phyloP scores from a whole-genome alignment of 2,797 vertebrate species.

The Galagoides demidoff region DNA sequence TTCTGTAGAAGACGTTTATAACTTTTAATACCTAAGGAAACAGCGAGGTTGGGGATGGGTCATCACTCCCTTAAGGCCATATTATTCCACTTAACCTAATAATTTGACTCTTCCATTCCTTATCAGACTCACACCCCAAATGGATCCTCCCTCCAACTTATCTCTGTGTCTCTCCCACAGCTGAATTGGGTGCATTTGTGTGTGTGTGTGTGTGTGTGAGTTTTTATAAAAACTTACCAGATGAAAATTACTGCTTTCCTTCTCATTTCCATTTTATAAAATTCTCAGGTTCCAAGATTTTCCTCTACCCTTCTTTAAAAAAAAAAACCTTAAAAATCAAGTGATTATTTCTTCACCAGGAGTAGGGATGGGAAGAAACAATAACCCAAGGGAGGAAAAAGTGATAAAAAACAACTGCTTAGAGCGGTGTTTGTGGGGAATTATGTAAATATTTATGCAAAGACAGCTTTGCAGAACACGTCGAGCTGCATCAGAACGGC shows the following conservation, averaged over 20 bases:
- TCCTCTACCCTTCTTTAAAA: constrained; percentile 50
- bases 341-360: constrained; percentile 41
- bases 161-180: neutral
- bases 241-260: neutral
- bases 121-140: neutral
- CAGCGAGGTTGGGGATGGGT: fast-evolving
- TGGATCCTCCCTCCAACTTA: neutral
- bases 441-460: constrained; percentile 84
- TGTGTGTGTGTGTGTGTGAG: neutral
- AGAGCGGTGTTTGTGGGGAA: constrained; percentile 76
- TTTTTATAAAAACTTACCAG: neutral
- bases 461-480: constrained; percentile 82
- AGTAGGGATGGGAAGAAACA: constrained; percentile 54
- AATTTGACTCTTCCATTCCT: neutral
- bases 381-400: constrained; percentile 78
- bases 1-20: neutral
- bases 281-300: neutral
- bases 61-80: neutral
- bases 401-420: constrained; percentile 79
- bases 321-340: constrained; percentile 23
- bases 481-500: constrained; percentile 75
- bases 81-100: neutral
- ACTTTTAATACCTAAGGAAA: neutral
- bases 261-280: neutral
- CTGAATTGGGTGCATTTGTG: neutral